Evolutionary conservation across 2,797 vertebrate species (phyloP).

Genomic region (Catamblyrhynchus diadema): DNA sequence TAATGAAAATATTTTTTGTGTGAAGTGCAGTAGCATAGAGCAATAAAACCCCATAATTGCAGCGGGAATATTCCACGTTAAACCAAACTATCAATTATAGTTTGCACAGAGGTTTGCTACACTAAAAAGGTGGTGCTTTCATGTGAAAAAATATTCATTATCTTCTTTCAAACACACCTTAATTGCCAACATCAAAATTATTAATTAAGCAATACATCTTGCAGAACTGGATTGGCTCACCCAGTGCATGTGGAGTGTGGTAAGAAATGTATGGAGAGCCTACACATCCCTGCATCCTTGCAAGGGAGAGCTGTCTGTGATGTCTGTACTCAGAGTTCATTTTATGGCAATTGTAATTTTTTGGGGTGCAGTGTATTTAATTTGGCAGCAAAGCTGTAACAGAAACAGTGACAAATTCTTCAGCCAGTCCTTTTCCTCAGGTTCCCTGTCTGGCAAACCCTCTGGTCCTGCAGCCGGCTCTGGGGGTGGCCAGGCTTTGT

Average conservation of each 20-base stretch:
- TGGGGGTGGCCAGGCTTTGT: neutral
- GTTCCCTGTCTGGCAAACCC: neutral
- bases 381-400: neutral
- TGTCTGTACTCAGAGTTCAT: neutral
- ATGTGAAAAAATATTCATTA: constrained; percentile 68
- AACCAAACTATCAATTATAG: constrained; percentile 66
- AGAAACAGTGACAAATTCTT: neutral
- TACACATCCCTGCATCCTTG: neutral
- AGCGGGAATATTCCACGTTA: neutral
- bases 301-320: neutral
- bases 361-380: neutral
- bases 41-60: constrained; percentile 48
- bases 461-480: neutral
- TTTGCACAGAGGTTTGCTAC: constrained; percentile 49
- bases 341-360: neutral
- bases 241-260: neutral
- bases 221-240: constrained; percentile 25
- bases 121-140: constrained; percentile 62
- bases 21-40: constrained; percentile 33
- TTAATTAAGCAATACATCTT: constrained; percentile 70
- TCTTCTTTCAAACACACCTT: constrained; percentile 63
- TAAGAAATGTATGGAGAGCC: neutral
- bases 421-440: neutral
- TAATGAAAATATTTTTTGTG: constrained; percentile 53
- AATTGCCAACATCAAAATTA: constrained; percentile 69